A percentile compares a stretch with the other conserved stretches of the same genome.
These are phyloP conservation scores for Drosophila sordidula DNA, from an alignment of 2,888 invertebrate species.

Conservation along the genomic window DNA sequence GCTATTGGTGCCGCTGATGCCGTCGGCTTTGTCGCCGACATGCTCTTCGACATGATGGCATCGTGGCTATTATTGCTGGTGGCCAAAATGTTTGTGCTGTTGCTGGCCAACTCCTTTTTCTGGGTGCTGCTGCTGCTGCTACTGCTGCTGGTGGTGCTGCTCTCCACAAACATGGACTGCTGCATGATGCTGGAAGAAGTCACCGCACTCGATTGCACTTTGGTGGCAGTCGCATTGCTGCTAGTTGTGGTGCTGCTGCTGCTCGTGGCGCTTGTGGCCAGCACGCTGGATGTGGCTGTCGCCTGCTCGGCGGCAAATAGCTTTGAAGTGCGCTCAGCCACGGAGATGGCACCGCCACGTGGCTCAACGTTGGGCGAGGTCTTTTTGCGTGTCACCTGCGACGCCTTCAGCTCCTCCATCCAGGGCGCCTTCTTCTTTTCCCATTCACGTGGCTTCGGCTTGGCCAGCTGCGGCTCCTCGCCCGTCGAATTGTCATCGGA, in stretches of 20 bases:
- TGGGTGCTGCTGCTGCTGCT: constrained; percentile 50
- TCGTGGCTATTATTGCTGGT: constrained; percentile 59
- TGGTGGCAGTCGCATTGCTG: constrained; percentile 62
- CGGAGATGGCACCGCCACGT: constrained; percentile 50
- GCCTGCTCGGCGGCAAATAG: constrained; percentile 66
- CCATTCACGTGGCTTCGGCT: constrained; percentile 89
- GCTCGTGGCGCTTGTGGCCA: constrained; percentile 41
- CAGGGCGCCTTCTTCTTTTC: constrained; percentile 91
- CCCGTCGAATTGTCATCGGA: constrained; percentile 82
- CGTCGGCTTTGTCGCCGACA: constrained; percentile 54
- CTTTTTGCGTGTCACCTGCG: constrained; percentile 86
- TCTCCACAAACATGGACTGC: constrained; percentile 76
- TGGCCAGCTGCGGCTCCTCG: constrained; percentile 85
- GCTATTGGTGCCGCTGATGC: constrained; percentile 19
- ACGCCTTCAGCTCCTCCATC: constrained; percentile 93
- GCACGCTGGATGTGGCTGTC: constrained; percentile 43
- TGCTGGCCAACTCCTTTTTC: constrained; percentile 51
- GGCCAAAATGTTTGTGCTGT: constrained; percentile 42
- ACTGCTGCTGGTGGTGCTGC: constrained; percentile 54
- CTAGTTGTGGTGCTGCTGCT: constrained; percentile 46
- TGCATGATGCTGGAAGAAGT: constrained; percentile 78
- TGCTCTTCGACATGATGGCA: constrained; percentile 66
- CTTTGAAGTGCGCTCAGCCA: constrained; percentile 75
- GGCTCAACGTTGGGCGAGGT: constrained; percentile 83
- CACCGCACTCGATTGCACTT: constrained; percentile 82